Evolutionary conservation across 2,888 invertebrate species (phyloP).

Genomic region (Apodemia mormo): DNA sequence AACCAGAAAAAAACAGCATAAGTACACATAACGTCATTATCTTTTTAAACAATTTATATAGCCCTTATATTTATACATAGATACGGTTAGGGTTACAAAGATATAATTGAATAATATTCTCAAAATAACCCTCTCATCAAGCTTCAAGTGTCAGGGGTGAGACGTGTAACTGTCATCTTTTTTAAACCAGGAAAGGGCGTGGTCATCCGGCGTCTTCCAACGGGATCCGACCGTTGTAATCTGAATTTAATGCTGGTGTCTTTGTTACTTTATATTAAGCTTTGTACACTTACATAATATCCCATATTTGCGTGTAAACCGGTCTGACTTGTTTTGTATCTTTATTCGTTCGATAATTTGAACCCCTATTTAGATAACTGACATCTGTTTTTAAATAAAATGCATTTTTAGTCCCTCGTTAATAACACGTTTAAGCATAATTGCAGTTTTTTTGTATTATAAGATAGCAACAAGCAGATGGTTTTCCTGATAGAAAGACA

Average conservation of each 20-base stretch:
- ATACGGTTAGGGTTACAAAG: constrained; percentile 23
- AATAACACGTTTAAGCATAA: too few species aligned
- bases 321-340: constrained; percentile 6
- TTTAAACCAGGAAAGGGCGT: constrained; percentile 71
- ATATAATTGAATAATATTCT: constrained; percentile 30
- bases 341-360: neutral
- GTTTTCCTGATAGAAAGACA: too few species aligned
- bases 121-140: constrained; percentile 38
- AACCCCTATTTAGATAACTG: neutral
- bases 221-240: constrained; percentile 45
- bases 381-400: neutral
- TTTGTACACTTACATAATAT: neutral
- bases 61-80: neutral
- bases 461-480: too few species aligned
- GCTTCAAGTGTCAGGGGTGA: constrained; percentile 46
- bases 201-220: constrained; percentile 66
- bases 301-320: neutral
- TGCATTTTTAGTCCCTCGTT: too few species aligned
- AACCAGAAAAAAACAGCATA: too few species aligned
- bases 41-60: neutral
- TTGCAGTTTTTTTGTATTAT: too few species aligned
- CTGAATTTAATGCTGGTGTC: neutral
- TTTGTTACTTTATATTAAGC: constrained; percentile 4
- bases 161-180: constrained; percentile 62
- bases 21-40: too few species aligned